These are phyloP conservation scores for Cavia aperea DNA, from an alignment of 2,113 vertebrate species.

Conservation along the genomic window DNA sequence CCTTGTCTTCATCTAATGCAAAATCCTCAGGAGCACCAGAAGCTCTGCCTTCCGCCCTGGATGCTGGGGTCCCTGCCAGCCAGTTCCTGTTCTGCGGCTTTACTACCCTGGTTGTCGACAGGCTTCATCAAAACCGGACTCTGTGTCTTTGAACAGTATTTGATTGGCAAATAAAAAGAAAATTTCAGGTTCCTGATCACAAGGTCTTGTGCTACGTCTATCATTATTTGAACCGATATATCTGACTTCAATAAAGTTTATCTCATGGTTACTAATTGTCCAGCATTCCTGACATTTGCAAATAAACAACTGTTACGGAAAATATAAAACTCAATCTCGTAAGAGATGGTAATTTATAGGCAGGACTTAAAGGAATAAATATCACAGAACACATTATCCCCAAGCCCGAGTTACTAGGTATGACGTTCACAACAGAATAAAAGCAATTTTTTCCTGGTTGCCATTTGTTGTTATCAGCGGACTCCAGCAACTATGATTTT, in stretches of 20 bases:
- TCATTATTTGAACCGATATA: not conserved
- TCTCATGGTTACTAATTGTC: not conserved
- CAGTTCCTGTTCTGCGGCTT: not conserved
- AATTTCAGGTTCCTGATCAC: slow-evolving; percentile 40
- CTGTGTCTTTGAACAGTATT: no score
- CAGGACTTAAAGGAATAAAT: slow-evolving; percentile 51
- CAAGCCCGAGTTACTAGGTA: accelerated
- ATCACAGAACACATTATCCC: slow-evolving; percentile 4
- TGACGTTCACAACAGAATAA: not conserved
- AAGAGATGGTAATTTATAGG: slow-evolving; percentile 48
- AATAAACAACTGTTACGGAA: slow-evolving; percentile 44
- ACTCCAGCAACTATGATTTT: slow-evolving; percentile 12
- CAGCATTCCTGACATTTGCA: not conserved
- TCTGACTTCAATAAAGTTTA: slow-evolving; percentile 58
- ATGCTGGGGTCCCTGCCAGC: not conserved
- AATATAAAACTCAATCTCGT: slow-evolving; percentile 52
- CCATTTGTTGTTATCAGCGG: accelerated
- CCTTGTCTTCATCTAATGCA: not conserved
- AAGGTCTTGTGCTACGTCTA: slow-evolving; percentile 35
- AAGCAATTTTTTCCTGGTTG: slow-evolving; percentile 49
- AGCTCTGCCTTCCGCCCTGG: no score
- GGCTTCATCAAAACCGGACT: not conserved
- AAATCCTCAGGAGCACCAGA: not conserved
- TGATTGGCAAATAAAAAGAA: slow-evolving; percentile 40
- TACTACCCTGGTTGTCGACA: not conserved